These are phyloP conservation scores for Eulemur macaco DNA, from an alignment of 2,113 vertebrate species.

Conservation along the genomic window DNA sequence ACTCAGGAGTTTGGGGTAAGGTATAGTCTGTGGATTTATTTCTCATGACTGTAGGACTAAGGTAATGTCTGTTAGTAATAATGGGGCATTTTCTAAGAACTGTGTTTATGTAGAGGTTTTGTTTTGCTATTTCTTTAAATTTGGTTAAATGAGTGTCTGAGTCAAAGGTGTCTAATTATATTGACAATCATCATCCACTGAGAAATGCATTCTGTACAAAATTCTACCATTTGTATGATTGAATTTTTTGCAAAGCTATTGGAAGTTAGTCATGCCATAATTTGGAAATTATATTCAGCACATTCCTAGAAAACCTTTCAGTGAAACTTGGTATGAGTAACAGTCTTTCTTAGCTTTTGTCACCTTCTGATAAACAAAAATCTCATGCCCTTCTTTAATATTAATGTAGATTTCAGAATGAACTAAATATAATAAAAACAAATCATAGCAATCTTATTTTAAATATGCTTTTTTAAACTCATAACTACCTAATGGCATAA, in stretches of 20 bases:
- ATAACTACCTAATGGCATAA: not conserved
- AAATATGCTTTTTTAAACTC: not conserved
- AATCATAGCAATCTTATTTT: not conserved
- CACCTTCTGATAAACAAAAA: slow-evolving; percentile 36
- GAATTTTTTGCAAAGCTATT: slow-evolving; percentile 47
- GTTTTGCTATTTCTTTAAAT: slow-evolving; percentile 63
- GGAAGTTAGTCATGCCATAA: not conserved
- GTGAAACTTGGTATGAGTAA: not conserved
- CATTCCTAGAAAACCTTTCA: slow-evolving; percentile 23
- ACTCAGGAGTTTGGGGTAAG: not conserved
- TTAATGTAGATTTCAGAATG: slow-evolving; percentile 40
- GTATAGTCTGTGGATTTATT: not conserved
- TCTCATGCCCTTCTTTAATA: not conserved
- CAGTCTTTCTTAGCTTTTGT: not conserved
- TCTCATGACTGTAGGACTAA: slow-evolving; percentile 44
- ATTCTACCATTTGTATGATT: slow-evolving; percentile 3
- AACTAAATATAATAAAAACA: not conserved
- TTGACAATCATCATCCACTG: slow-evolving; percentile 37
- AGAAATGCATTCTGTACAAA: slow-evolving; percentile 43
- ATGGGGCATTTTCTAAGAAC: slow-evolving; percentile 63
- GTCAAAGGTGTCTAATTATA: slow-evolving; percentile 66
- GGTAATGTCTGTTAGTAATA: slow-evolving; percentile 73
- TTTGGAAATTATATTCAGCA: slow-evolving; percentile 33
- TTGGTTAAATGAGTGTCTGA: slow-evolving; percentile 62
- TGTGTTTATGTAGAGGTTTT: slow-evolving; percentile 58